Evolutionary conservation across 2,113 vertebrate genomes (phyloP), one percentile per base, ranked within the genome.

Genomic region (Barnardius zonarius): DNA sequence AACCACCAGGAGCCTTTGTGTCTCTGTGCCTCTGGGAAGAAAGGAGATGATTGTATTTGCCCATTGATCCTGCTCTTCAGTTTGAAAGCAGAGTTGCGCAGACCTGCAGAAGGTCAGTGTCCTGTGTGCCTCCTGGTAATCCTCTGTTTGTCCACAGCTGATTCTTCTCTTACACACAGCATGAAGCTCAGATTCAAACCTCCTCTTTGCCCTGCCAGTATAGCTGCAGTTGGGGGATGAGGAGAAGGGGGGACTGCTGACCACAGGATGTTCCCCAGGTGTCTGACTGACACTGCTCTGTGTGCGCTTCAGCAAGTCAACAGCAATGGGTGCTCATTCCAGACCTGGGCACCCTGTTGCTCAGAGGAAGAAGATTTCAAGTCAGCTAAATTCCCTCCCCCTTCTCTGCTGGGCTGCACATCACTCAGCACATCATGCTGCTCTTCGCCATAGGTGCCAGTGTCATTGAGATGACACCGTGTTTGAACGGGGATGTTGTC

Each of bases 371-470:
- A 67, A 44, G 9, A 25, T 28, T 57, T 62, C 72, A 73, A 63
- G 25, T 43, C 81, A 77, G 55, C 51, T 75, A 3, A 23, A 74
- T 74, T 77, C 62, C 37, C 49, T 80, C 74, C 10, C 62, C 27
- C 70, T 52, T 83, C 54, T 57, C 41, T 0, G 0, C 35, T 55
- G 52, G 5, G 3, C 37, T 54, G 35, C 28, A 16, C 30, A 6
- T 41, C 69, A 10, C 55, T 69, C 22, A 30, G 20, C 41, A 44
- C 4, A 5, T 74, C 43, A 2, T 0, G 0, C 35, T 39, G 69
- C 57, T n/a, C 62, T 81, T 0, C 0, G 22, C 68, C 11, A 0
- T 3, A 37, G 49, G 7, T 81, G 23, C 48, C 73, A 30, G 23
- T 0, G 0, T 37, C 37, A 1, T 13, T 77, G 17, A 14, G 51